A percentile compares a stretch with the other conserved stretches of the same genome.
Conservation (phyloP, 2,797 vertebrate species). For the Sebastes nivosus region DNA sequence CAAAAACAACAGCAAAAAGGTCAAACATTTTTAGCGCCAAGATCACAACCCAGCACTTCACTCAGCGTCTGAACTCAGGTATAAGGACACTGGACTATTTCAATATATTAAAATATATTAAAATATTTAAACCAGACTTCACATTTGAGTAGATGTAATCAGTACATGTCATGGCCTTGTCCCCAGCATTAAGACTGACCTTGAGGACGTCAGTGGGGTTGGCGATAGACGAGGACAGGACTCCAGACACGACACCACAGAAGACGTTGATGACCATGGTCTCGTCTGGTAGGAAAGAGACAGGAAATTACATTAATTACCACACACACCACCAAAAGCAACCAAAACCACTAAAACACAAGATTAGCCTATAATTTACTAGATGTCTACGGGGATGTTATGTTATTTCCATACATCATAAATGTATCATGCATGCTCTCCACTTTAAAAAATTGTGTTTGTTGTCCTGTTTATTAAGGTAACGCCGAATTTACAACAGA, state of each 20-base stretch:
- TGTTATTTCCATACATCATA: neutral
- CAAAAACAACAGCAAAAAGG: neutral
- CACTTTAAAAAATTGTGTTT: neutral
- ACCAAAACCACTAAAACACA: neutral
- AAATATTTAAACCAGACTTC: neutral
- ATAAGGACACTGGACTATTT: too few relatives aligned
- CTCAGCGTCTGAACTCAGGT: neutral
- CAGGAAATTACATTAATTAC: neutral
- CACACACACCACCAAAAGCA: neutral
- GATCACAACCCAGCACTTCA: neutral
- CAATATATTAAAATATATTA: neutral
- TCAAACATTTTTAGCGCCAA: neutral
- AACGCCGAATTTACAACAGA: too few relatives aligned
- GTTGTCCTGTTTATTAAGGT: too few relatives aligned
- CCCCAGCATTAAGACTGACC: conserved; percentile 71
- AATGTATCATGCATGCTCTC: neutral
- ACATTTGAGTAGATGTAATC: neutral
- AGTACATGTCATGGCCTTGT: neutral
- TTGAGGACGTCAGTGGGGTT: conserved; percentile 97
- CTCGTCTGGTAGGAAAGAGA: conserved; percentile 86
- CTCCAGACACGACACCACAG: conserved; percentile 94
- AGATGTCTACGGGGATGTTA: neutral
- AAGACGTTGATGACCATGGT: conserved; percentile 95
- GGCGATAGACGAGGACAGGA: conserved; percentile 92
- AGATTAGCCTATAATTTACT: neutral